Conservation (phyloP, 2,888 invertebrate genomes). For the Nomada ferruginata region DNA sequence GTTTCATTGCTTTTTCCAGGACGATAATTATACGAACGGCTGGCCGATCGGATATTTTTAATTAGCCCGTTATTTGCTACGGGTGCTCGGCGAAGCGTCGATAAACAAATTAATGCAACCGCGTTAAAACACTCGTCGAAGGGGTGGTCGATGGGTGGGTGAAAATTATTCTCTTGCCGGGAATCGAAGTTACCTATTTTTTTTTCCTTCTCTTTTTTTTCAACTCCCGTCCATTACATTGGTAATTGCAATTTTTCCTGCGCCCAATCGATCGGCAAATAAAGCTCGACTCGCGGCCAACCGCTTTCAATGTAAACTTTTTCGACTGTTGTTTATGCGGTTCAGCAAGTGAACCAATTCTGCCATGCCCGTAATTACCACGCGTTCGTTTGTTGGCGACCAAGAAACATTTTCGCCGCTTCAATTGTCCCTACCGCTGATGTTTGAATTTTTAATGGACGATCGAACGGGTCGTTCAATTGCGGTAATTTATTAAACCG, state of each 20-base stretch:
- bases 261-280: conserved; percentile 11
- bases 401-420: background rate
- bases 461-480: no score
- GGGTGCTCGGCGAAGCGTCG: conserved; percentile 43
- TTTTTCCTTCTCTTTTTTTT: conserved; percentile 24
- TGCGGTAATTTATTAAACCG: no score
- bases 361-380: conserved; percentile 20
- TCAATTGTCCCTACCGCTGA: no score
- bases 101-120: conserved; percentile 66
- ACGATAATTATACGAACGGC: conserved; percentile 66
- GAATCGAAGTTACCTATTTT: background rate
- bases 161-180: conserved; percentile 26
- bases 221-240: conserved; percentile 8
- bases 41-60: conserved; percentile 77
- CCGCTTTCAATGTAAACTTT: conserved; percentile 27
- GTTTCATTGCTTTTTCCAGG: conserved; percentile 40
- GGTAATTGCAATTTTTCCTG: conserved; percentile 35
- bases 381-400: conserved; percentile 12
- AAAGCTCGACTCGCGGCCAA: conserved; percentile 13
- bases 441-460: no score
- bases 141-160: background rate
- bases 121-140: conserved; percentile 32
- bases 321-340: conserved; percentile 18
- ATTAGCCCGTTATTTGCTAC: conserved; percentile 72
- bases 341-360: conserved; percentile 20